Percentiles rank a stretch among this genome's conserved stretches.
phyloP scores from a whole-genome alignment of 2,888 invertebrate species.

The Automeris io region DNA sequence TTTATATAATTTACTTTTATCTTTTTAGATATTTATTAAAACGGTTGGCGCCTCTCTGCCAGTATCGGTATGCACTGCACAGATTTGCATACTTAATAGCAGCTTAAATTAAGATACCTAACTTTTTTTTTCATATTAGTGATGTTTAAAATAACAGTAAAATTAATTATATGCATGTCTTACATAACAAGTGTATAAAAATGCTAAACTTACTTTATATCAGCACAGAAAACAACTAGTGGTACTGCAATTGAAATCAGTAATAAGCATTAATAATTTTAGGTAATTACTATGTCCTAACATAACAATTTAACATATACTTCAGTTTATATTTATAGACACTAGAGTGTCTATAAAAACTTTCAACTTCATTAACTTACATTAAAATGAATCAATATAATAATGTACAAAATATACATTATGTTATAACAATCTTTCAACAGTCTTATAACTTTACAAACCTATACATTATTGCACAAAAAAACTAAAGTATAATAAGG shows the following conservation, averaged over 20 bases:
- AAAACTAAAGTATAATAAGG: constrained; percentile 12
- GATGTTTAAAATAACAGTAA: neutral
- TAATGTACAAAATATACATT: constrained; percentile 74
- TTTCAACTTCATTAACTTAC: constrained; percentile 51
- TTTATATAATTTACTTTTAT: neutral
- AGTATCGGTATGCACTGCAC: neutral
- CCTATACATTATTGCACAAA: constrained; percentile 71
- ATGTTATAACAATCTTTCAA: constrained; percentile 68
- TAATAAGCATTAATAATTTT: neutral
- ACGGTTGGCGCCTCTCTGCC: neutral
- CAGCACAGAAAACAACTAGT: neutral
- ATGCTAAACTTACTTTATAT: neutral
- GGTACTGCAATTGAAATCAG: neutral
- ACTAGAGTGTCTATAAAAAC: constrained; percentile 43
- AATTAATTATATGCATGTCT: neutral
- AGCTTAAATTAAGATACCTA: neutral
- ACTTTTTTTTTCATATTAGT: neutral
- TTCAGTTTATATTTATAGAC: constrained; percentile 27
- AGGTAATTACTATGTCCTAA: constrained; percentile 19
- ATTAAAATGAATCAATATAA: constrained; percentile 58
- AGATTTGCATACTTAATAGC: neutral
- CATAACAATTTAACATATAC: constrained; percentile 43
- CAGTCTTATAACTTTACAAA: constrained; percentile 73
- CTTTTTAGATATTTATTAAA: no score
- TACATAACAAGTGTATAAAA: neutral